Conservation (phyloP, 2,113 vertebrate species). For the Myanophis thanlyinensis region DNA sequence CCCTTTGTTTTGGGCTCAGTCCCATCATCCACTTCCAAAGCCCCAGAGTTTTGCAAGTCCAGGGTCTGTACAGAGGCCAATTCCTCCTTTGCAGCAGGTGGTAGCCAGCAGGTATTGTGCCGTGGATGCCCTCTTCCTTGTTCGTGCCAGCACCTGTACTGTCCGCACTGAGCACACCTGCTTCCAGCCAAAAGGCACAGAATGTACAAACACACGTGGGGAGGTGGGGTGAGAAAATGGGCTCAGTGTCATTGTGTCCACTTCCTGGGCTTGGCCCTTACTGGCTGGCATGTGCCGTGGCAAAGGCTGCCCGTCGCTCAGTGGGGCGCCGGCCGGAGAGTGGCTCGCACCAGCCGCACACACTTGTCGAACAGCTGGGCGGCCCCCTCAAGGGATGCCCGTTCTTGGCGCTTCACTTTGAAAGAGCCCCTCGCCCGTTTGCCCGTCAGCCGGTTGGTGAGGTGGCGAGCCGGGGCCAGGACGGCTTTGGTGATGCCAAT, state of each 20-base stretch:
- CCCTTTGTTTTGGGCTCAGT: background rate
- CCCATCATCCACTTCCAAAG: background rate
- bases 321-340: rapidly evolving
- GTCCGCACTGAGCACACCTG: background rate
- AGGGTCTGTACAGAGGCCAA: background rate
- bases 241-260: rapidly evolving
- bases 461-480: constrained; percentile 31
- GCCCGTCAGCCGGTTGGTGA: constrained; percentile 29
- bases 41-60: background rate
- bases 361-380: constrained; percentile 44
- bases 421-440: rapidly evolving
- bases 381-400: background rate
- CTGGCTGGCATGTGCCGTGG: too few species aligned
- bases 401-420: background rate
- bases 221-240: too few species aligned
- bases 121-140: background rate
- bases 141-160: background rate
- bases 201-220: background rate
- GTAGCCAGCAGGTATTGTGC: too few species aligned
- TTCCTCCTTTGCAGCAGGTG: background rate
- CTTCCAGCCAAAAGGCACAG: background rate
- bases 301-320: background rate
- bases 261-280: background rate
- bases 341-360: background rate
- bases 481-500: constrained; percentile 31